phyloP scores from a whole-genome alignment of 2,888 invertebrate genomes.

The Uropetala carovei region DNA sequence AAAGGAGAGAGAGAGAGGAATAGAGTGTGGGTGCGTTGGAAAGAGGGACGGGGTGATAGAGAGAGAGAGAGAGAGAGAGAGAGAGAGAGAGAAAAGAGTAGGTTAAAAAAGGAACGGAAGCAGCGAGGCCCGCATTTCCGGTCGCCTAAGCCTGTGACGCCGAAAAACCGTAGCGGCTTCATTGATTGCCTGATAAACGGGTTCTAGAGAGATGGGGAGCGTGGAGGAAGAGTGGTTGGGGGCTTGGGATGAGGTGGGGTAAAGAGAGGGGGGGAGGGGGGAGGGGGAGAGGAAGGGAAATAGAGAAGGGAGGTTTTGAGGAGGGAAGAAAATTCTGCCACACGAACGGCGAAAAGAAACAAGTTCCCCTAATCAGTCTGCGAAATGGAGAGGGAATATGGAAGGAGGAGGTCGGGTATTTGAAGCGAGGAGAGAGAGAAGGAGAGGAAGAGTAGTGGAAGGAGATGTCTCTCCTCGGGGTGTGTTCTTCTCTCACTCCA shows the following conservation, averaged over 20 bases:
- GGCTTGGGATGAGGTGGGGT: not conserved
- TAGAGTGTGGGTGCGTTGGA: not conserved
- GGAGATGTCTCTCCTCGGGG: too few species aligned
- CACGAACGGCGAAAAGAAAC: slow-evolving; percentile 54
- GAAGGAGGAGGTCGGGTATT: too few species aligned
- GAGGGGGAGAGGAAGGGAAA: too few species aligned
- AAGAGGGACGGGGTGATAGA: not conserved
- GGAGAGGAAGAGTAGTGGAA: too few species aligned
- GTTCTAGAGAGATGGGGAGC: not conserved
- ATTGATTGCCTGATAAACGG: slow-evolving; percentile 64
- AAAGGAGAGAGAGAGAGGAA: not conserved
- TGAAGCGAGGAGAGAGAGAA: too few species aligned
- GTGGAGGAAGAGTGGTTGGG: not conserved
- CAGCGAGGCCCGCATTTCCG: slow-evolving; percentile 51
- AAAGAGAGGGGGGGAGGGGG: too few species aligned
- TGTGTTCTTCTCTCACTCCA: not conserved
- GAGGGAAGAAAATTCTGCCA: slow-evolving; percentile 22
- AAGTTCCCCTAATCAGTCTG: slow-evolving; percentile 45
- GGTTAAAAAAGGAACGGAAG: not conserved
- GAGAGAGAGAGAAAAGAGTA: not conserved
- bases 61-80: too few species aligned
- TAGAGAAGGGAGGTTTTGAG: not conserved
- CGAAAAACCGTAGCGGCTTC: slow-evolving; percentile 58
- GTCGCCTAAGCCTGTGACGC: slow-evolving; percentile 52
- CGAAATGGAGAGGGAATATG: not conserved